A percentile compares a stretch with the other conserved stretches of the same genome.
These are phyloP conservation scores for Otis tarda DNA, from an alignment of 2,113 vertebrate genomes.

Conservation along the genomic window DNA sequence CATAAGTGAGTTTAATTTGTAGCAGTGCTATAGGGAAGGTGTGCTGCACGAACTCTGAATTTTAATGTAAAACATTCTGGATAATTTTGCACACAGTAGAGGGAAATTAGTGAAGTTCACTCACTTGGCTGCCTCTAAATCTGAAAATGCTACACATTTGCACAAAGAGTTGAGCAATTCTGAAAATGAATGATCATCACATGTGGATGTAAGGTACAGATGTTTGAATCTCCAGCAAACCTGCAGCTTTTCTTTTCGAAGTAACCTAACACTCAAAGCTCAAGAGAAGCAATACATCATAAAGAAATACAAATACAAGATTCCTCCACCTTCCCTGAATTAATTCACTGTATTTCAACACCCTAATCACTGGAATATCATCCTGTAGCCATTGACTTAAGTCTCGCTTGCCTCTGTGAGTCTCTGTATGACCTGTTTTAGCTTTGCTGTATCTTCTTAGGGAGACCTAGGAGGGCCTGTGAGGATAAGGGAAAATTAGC, in stretches of 20 bases:
- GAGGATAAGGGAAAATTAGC: not conserved
- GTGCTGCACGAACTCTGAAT: conserved; percentile 56
- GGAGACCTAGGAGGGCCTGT: not conserved
- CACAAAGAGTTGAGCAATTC: not conserved
- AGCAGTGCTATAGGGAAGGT: conserved; percentile 44
- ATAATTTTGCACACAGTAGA: conserved; percentile 39
- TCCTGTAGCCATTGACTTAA: not conserved
- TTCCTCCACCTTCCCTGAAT: not conserved
- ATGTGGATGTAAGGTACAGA: not conserved
- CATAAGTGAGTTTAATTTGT: conserved; percentile 66
- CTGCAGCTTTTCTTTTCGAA: not conserved
- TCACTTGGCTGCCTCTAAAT: conserved; percentile 33
- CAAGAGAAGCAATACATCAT: not conserved
- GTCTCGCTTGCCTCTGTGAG: not conserved
- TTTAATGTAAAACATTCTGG: conserved; percentile 51
- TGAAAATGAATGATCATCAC: not conserved
- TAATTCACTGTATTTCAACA: not conserved
- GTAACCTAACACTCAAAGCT: not conserved
- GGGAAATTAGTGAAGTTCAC: conserved; percentile 41
- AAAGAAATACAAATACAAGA: not conserved
- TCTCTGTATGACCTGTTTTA: not conserved
- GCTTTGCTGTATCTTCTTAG: not conserved
- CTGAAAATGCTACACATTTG: not conserved
- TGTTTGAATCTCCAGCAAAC: not conserved
- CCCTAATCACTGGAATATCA: not conserved